These are phyloP conservation scores for Silurus asotus DNA, from an alignment of 2,113 vertebrate species.

Conservation along the genomic window DNA sequence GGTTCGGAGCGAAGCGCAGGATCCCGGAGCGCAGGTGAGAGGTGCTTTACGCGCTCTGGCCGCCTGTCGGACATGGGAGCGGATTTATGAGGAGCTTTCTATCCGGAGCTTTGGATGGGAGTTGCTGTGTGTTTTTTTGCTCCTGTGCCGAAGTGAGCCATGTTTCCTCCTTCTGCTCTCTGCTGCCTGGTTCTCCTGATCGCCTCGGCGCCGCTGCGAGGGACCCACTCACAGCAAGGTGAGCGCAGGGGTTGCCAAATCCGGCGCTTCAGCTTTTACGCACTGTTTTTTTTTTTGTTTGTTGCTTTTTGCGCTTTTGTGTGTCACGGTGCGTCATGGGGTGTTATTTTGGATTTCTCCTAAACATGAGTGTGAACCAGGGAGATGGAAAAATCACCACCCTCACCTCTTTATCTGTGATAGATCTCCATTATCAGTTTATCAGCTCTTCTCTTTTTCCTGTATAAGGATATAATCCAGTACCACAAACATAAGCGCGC, in stretches of 20 bases:
- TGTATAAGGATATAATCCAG: no score
- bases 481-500: not conserved
- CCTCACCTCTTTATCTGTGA: no score
- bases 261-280: not conserved
- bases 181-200: conserved; percentile 80
- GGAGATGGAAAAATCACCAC: not conserved
- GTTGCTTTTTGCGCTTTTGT: not conserved
- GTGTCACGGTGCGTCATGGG: no score
- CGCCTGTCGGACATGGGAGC: conserved; percentile 27
- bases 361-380: not conserved
- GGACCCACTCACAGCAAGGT: conserved; percentile 86
- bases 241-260: conserved; percentile 62
- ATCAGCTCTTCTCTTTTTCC: not conserved
- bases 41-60: conserved; percentile 16
- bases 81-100: conserved; percentile 30
- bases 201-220: conserved; percentile 73
- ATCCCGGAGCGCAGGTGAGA: not conserved
- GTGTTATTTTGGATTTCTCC: not conserved
- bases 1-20: not conserved
- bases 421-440: not conserved
- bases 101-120: conserved; percentile 28
- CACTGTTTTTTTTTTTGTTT: not conserved
- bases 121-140: conserved; percentile 14
- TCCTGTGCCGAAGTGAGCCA: conserved; percentile 23
- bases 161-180: conserved; percentile 60